These are phyloP conservation scores for Aphidoletes aphidimyza DNA, from an alignment of 2,888 invertebrate genomes.

Conservation along the genomic window DNA sequence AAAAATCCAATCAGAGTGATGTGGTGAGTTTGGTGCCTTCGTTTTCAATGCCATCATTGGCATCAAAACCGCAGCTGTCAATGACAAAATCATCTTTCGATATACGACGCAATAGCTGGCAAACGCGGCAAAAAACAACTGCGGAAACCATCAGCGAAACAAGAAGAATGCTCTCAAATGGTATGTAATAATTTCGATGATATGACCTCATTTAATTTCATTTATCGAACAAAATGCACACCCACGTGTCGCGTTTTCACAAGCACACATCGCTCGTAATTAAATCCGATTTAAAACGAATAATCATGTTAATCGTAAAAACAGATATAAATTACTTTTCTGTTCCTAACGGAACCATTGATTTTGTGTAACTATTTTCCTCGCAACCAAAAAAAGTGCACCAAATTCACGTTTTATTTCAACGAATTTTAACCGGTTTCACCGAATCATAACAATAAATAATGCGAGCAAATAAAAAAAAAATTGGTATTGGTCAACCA, in stretches of 20 bases:
- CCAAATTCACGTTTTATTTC: neutral
- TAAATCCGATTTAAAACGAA: neutral
- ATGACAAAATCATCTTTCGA: neutral
- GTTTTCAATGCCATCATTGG: slow-evolving; percentile 15
- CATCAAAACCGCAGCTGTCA: slow-evolving; percentile 1
- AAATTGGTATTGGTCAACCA: slow-evolving; percentile 20
- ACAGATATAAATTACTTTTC: neutral
- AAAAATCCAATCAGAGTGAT: neutral
- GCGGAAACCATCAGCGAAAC: slow-evolving; percentile 85
- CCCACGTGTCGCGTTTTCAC: too few relatives aligned
- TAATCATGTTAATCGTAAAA: neutral
- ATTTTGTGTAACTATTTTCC: neutral
- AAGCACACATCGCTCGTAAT: neutral
- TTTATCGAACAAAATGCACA: too few relatives aligned
- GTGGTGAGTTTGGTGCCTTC: neutral
- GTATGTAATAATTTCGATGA: neutral
- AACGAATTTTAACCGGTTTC: neutral
- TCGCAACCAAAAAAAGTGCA: neutral
- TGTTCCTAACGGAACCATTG: neutral
- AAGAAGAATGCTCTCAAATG: slow-evolving; percentile 69
- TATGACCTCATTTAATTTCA: neutral
- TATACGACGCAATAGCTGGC: neutral
- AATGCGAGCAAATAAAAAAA: neutral
- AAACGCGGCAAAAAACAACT: slow-evolving; percentile 72
- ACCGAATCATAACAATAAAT: neutral